Conservation (phyloP, 2,888 invertebrate species). For the Parochlus steinenii region DNA sequence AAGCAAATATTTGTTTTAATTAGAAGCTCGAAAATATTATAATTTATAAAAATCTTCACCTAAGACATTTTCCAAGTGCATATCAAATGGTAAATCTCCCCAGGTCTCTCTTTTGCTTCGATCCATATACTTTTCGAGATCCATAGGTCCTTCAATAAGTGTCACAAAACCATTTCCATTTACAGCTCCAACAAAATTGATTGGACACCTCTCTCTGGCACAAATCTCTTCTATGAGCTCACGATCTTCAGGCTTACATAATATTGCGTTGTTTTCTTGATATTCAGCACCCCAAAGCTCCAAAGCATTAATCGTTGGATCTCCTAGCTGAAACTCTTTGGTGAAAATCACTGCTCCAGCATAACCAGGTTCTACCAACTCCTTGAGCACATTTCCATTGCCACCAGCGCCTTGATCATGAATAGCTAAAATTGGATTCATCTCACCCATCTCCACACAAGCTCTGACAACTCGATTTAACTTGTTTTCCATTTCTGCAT, state of each 20-base stretch:
- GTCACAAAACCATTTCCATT: conserved; percentile 69
- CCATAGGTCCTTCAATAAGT: conserved; percentile 40
- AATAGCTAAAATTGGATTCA: conserved; percentile 83
- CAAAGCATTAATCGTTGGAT: conserved; percentile 80
- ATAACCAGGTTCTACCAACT: conserved; percentile 71
- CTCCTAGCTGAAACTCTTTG: conserved; percentile 75
- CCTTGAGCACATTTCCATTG: conserved; percentile 92
- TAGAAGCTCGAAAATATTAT: conserved; percentile 12
- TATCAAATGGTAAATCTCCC: conserved; percentile 56
- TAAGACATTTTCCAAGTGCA: conserved; percentile 75
- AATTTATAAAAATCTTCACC: too few species aligned
- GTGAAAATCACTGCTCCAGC: conserved; percentile 83
- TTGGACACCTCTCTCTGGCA: conserved; percentile 76
- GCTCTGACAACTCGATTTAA: conserved; percentile 84
- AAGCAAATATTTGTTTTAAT: conserved; percentile 29
- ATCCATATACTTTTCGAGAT: conserved; percentile 31
- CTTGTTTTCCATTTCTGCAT: conserved; percentile 98
- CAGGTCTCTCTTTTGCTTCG: conserved; percentile 29
- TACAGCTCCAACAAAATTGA: conserved; percentile 84
- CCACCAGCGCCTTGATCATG: conserved; percentile 99
- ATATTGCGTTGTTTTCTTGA: conserved; percentile 85
- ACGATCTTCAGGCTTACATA: conserved; percentile 53
- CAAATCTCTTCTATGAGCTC: conserved; percentile 54
- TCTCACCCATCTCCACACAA: conserved; percentile 65
- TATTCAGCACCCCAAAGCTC: conserved; percentile 99